Base-by-base conservation (phyloP, 2,888 invertebrate species). In the Hemithea aestivaria region DNA sequence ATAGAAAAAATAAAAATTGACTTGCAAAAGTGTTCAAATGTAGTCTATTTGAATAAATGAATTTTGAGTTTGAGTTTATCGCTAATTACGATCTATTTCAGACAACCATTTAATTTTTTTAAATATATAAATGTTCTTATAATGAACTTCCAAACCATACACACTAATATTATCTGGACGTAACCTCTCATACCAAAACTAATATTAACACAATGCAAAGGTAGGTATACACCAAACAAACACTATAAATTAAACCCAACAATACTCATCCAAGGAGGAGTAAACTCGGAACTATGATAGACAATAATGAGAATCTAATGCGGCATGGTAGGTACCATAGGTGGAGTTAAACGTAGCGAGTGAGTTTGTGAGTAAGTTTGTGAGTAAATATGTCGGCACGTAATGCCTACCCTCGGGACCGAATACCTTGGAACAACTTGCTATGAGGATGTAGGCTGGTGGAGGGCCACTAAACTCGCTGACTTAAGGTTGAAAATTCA, bases 361-460 rank as follows among this genome's bases (percentile, higher is more conserved):
- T 16, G 38, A 34, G 34, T 22, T 31, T 6, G 34, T n/a, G n/a
- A n/a, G n/a, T 29, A 25, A 40, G 35, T 40, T 40, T 12, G 25
- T 29, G 29, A 37, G 28, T 42, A 42, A 37, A 36, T 26, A 36
- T 32, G 36, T 36, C 36, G 36, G 36, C 36, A 28, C 41, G 41
- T 42, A 37, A 37, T 42, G 41, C 29, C 57, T 60, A 59, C 51
- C 72, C 70, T 68, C 49, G 45, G 69, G 69, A 51, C 54, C 60
- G 62, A 68, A 74, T 75, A 74, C 75, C 75, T 74, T 74, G 69
- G 57, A 64, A 53, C 63, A 71, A 74, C 55, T 73, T 73, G 66
- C 73, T 69, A 71, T 69, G 64, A 57, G 55, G 56, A 59, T 62
- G 54, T 61, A 62, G 62, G 62, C 56, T 58, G 37, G 33, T 27